Percentiles rank a stretch among this genome's conserved stretches.
phyloP scores from a whole-genome alignment of 92 coral and sea anemone species.

The Umimayanthus chanpuru region DNA sequence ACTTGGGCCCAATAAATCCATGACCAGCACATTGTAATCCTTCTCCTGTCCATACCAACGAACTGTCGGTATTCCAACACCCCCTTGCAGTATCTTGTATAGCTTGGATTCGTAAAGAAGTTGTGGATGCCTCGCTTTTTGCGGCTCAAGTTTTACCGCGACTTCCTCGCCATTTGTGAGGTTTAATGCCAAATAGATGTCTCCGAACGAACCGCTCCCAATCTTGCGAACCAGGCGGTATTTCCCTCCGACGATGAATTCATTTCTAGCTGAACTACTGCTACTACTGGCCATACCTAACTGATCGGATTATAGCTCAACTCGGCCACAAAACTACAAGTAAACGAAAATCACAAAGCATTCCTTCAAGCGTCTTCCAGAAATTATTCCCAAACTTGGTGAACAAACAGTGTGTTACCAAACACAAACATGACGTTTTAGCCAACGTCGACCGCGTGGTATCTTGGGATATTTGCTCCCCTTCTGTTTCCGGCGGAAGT shows the following conservation, averaged over 20 bases:
- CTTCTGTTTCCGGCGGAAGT: conserved; percentile 64
- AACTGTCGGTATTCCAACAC: conserved; percentile 94
- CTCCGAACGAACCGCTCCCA: conserved; percentile 99
- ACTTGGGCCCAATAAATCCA: conserved; percentile 98
- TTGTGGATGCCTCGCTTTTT: conserved; percentile 99
- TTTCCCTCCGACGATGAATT: conserved; percentile 91
- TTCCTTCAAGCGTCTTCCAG: conserved; percentile 13
- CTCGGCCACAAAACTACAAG: conserved; percentile 20
- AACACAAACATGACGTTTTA: conserved; percentile 93
- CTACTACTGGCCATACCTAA: conserved; percentile 84
- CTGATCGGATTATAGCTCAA: conserved; percentile 14
- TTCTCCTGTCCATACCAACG: conserved; percentile 98
- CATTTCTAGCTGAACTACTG: conserved; percentile 73
- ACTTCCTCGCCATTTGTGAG: conserved; percentile 93
- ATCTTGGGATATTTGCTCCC: conserved; percentile 55
- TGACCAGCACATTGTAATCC: conserved; percentile 95
- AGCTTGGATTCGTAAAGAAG: conserved; percentile 97
- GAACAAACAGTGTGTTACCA: conserved; percentile 51
- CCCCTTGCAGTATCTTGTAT: conserved; percentile 95
- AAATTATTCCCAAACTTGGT: conserved; percentile 16
- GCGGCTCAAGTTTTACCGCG: conserved; percentile 95
- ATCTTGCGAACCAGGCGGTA: conserved; percentile 96
- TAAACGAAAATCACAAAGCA: neutral
- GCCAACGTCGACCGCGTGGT: conserved; percentile 80
- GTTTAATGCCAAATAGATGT: conserved; percentile 91